Conservation (phyloP, 1,140 invertebrate species). For the Sinonovacula constricta region DNA sequence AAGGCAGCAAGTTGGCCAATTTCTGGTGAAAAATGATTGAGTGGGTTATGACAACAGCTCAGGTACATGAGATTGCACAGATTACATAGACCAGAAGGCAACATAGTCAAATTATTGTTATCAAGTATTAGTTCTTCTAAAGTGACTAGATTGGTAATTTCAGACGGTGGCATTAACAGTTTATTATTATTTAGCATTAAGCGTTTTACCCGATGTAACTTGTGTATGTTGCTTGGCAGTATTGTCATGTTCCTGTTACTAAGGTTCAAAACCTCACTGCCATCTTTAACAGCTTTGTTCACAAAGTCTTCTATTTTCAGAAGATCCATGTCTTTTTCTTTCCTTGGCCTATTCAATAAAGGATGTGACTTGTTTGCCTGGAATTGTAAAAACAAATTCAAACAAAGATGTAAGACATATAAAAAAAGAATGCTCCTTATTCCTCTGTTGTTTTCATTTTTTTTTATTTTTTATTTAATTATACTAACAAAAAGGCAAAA, state of each 20-base stretch:
- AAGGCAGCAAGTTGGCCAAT: conserved; percentile 64
- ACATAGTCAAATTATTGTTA: conserved; percentile 73
- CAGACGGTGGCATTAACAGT: conserved; percentile 73
- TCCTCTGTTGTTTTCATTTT: too few relatives aligned
- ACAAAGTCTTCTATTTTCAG: conserved; percentile 62
- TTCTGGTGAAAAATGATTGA: conserved; percentile 65
- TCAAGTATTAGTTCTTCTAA: conserved; percentile 73
- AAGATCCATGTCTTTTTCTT: conserved; percentile 59
- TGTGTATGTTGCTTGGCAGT: conserved; percentile 60
- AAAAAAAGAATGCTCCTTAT: too few relatives aligned
- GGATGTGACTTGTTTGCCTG: too few relatives aligned
- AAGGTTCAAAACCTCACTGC: conserved; percentile 62
- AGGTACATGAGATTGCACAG: conserved; percentile 69
- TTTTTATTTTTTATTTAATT: too few relatives aligned
- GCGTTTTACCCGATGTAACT: conserved; percentile 55
- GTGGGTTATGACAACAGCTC: conserved; percentile 70
- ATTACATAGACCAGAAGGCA: conserved; percentile 66
- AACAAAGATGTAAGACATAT: too few relatives aligned
- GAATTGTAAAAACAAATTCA: too few relatives aligned
- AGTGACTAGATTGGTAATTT: conserved; percentile 60
- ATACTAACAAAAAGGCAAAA: too few relatives aligned
- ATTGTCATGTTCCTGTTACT: conserved; percentile 69
- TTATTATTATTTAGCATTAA: conserved; percentile 72
- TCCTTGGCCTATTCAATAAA: too few relatives aligned
- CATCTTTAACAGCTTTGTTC: conserved; percentile 56